Base-by-base conservation (phyloP, 1,140 invertebrate species). In the Dendrolimus punctatus region DNA sequence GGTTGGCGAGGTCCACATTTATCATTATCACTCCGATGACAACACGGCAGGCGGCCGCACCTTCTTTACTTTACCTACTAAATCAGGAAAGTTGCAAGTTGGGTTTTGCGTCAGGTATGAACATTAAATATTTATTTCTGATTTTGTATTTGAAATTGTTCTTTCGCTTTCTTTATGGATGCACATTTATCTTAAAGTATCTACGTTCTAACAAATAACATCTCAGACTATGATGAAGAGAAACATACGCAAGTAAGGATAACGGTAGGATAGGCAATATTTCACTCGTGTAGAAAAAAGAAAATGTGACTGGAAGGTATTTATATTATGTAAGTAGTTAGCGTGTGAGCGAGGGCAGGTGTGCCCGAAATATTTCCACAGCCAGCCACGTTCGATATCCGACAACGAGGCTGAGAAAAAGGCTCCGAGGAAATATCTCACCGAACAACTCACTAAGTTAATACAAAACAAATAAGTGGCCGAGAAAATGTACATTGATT, bases 21-120 rank as follows among this genome's bases (percentile, higher is more conserved):
- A 75, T 83, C 80, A 80, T 78, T 80, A 83, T 80, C 74, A 78
- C 53, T 23, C 23, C 23, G 68, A 66, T 66, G 72, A 64, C 70
- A 61, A 53, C 50, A 55, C 57, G 69, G 60, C 73, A 71, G 64
- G 54, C 60, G 49, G 67, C 69, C 74, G 67, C 74, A 65, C 76
- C 76, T 78, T 65, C 76, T 78, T 65, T 55, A 50, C 61, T 55
- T 46, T 55, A 46, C 58, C 56, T 54, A 67, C 56, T 60, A 65
- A 68, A 64, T 64, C 65, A 63, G 51, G 62, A 62, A 63, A 60
- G 40, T 63, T 63, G 55, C 61, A 59, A 61, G 60, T 62, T 53
- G 53, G 55, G 55, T 36, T 8, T 36, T 46, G 23, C 38, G 46
- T 36, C 46, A 36, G 36, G 46, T 23, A 36, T 37, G 6, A 46